Conservation (phyloP, 2,888 invertebrate genomes). For the Pristionchus entomophagus region DNA sequence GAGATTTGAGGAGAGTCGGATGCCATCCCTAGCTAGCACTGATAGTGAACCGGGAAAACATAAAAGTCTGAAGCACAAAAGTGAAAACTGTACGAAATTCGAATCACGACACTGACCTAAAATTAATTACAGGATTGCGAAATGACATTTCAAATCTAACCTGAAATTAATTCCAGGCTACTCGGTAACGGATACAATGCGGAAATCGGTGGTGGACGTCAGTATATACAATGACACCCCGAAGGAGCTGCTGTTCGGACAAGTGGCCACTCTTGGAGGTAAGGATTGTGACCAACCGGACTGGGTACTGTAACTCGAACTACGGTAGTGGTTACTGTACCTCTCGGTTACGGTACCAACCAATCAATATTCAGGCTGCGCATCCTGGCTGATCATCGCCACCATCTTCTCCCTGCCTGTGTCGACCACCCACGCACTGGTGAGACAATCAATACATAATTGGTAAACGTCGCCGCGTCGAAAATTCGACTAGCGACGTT, state of each 20-base stretch:
- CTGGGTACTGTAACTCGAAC: not conserved
- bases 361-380: constrained; percentile 79
- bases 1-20: no score
- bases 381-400: constrained; percentile 92
- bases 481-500: not conserved
- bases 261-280: constrained; percentile 86
- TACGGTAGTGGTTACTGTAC: not conserved
- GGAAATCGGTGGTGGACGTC: constrained; percentile 95
- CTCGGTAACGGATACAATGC: constrained; percentile 94
- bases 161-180: constrained; percentile 81
- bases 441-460: no score
- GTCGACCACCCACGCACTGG: constrained; percentile 97
- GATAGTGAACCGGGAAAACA: not conserved
- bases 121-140: not conserved
- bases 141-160: not conserved
- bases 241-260: constrained; percentile 89
- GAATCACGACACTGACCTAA: not conserved
- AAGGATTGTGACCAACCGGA: not conserved
- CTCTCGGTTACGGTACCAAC: not conserved
- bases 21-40: no score
- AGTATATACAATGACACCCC: constrained; percentile 87
- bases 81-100: not conserved
- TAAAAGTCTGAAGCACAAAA: not conserved
- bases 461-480: not conserved
- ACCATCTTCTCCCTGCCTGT: constrained; percentile 95